A percentile compares a stretch with the other conserved stretches of the same genome.
Conservation (phyloP, 2,113 vertebrate species). For the Thryonomys swinderianus region DNA sequence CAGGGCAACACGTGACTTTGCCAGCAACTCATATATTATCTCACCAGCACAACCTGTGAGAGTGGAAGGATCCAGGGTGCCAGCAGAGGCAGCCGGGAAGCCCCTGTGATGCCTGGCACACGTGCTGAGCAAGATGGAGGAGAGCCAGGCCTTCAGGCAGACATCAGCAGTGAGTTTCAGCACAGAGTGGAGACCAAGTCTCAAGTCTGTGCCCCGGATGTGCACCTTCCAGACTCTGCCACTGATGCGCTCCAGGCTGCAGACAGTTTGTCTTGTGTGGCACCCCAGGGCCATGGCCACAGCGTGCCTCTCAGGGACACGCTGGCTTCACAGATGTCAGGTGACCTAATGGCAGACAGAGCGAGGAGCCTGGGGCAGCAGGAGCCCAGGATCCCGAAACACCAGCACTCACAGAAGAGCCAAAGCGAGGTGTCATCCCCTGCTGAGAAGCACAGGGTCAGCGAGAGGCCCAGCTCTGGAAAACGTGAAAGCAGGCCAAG, state of each 20-base stretch:
- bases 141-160: background rate
- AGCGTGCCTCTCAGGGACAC: rapidly evolving
- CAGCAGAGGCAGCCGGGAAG: background rate
- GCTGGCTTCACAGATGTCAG: background rate
- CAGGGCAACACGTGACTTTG: background rate
- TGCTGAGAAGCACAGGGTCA: background rate
- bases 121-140: background rate
- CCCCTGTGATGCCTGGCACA: background rate
- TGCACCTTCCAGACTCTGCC: background rate
- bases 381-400: background rate
- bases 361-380: background rate
- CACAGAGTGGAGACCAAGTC: background rate
- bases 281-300: background rate
- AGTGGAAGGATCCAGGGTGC: background rate
- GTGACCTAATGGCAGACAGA: background rate
- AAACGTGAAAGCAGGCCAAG: background rate
- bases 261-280: background rate
- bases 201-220: background rate
- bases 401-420: background rate
- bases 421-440: background rate
- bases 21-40: background rate
- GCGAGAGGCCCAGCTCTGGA: background rate
- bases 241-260: background rate
- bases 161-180: background rate
- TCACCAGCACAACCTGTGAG: background rate